Percentiles rank a stretch among this genome's conserved stretches.
Conservation (phyloP, 2,888 invertebrate species). For the Drosophila suboccidentalis region DNA sequence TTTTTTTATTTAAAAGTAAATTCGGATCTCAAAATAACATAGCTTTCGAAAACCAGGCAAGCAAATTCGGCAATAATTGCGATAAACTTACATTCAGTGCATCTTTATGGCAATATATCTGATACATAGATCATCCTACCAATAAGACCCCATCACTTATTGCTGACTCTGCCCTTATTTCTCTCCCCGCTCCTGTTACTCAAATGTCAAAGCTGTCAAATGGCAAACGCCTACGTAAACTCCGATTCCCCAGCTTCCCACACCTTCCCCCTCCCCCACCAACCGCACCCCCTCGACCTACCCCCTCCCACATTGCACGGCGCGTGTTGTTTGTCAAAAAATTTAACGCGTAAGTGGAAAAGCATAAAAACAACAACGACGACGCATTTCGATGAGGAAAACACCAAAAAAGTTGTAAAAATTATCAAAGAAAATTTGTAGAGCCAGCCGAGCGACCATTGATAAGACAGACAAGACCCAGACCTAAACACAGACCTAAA, state of each 20-base stretch:
- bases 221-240: slow-evolving; percentile 48
- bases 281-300: neutral
- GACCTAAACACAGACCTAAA: slow-evolving; percentile 1
- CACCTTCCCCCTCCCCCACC: neutral
- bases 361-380: slow-evolving; percentile 50
- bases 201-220: slow-evolving; percentile 56
- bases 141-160: neutral
- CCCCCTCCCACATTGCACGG: neutral
- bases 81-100: too few relatives aligned
- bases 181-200: neutral
- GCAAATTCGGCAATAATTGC: too few relatives aligned
- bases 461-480: slow-evolving; percentile 55
- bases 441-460: slow-evolving; percentile 62
- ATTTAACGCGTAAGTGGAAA: slow-evolving; percentile 75
- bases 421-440: slow-evolving; percentile 73
- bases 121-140: neutral
- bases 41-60: too few relatives aligned
- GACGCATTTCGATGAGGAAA: slow-evolving; percentile 39
- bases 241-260: too few relatives aligned
- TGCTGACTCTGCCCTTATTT: neutral
- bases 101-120: neutral
- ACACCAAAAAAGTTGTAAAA: slow-evolving; percentile 60
- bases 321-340: slow-evolving; percentile 74
- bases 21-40: too few relatives aligned
- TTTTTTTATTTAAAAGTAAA: too few relatives aligned